Percentiles rank a stretch among this genome's conserved stretches.
These are phyloP conservation scores for Phenganax marumi DNA, from an alignment of 92 coral and sea anemone species.

Conservation along the genomic window DNA sequence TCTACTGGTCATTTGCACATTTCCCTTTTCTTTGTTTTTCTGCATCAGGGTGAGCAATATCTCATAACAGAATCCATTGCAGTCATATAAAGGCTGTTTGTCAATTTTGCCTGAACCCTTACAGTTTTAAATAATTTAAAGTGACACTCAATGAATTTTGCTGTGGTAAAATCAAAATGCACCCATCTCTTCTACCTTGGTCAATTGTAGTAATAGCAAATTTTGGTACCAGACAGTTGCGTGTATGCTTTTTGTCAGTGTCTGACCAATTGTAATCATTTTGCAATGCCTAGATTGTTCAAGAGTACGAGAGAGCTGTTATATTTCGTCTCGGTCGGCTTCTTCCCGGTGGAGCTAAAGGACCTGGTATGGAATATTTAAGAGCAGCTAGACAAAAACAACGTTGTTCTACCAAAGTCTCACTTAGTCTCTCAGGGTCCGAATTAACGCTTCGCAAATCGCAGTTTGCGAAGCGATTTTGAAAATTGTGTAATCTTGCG, in stretches of 20 bases:
- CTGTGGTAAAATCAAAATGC: no score
- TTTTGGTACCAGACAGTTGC: no score
- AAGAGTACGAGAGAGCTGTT: slow-evolving; percentile 96
- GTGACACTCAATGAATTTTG: no score
- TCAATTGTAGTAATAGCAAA: no score
- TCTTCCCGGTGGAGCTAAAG: slow-evolving; percentile 90
- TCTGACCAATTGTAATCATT: neutral
- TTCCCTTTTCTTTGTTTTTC: slow-evolving; percentile 84
- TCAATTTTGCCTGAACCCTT: neutral
- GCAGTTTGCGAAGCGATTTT: no score
- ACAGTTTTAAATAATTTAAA: neutral
- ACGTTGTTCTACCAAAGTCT: no score
- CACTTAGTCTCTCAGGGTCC: neutral
- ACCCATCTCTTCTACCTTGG: no score
- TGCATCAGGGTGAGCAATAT: slow-evolving; percentile 77
- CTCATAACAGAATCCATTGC: no score
- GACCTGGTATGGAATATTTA: slow-evolving; percentile 70
- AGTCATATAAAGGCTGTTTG: neutral
- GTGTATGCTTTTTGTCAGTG: no score
- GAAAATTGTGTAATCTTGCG: no score
- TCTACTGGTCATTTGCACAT: slow-evolving; percentile 67
- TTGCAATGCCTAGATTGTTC: slow-evolving; percentile 69
- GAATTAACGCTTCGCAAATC: neutral
- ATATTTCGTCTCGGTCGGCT: slow-evolving; percentile 90
- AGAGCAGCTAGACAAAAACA: no score